phyloP scores from a whole-genome alignment of 1,140 invertebrate genomes.

The Centruroides sculpturatus region DNA sequence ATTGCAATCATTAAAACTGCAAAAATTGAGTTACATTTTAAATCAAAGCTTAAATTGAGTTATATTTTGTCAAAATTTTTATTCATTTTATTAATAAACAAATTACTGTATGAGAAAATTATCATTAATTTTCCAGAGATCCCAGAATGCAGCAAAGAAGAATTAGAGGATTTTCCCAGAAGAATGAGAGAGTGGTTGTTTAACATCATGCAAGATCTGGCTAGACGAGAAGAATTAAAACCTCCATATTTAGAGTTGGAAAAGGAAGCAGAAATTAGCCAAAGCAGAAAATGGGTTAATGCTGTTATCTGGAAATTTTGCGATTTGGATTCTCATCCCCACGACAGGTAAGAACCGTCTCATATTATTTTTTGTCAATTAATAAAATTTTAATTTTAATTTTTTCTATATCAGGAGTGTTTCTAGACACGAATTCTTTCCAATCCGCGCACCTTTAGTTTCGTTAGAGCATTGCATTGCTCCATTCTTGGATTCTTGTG shows the following conservation, averaged over 20 bases:
- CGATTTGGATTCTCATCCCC: constrained; percentile 74
- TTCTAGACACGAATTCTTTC: constrained; percentile 85
- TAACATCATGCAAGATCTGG: constrained; percentile 57
- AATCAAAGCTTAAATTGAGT: no score
- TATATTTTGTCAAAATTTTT: no score
- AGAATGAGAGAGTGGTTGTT: constrained; percentile 94
- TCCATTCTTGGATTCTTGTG: constrained; percentile 80
- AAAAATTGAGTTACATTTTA: no score
- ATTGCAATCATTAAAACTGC: no score
- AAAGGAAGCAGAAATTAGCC: constrained; percentile 5
- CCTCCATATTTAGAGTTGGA: constrained; percentile 9
- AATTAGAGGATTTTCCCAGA: constrained; percentile 83
- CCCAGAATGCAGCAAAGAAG: constrained; percentile 58
- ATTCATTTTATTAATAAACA: no score
- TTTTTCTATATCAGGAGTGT: constrained; percentile 38
- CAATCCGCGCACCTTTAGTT: constrained; percentile 79
- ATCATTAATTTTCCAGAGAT: constrained; percentile 12
- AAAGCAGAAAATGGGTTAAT: constrained; percentile 57
- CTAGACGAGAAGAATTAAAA: constrained; percentile 5
- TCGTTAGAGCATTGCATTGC: constrained; percentile 87
- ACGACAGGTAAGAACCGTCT: constrained; percentile 44
- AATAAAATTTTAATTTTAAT: not conserved
- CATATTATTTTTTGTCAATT: not conserved
- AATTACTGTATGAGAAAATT: no score
- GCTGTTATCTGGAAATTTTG: constrained; percentile 96